phyloP scores from a whole-genome alignment of 2,797 vertebrate species.

The Poeciliopsis gracilis region DNA sequence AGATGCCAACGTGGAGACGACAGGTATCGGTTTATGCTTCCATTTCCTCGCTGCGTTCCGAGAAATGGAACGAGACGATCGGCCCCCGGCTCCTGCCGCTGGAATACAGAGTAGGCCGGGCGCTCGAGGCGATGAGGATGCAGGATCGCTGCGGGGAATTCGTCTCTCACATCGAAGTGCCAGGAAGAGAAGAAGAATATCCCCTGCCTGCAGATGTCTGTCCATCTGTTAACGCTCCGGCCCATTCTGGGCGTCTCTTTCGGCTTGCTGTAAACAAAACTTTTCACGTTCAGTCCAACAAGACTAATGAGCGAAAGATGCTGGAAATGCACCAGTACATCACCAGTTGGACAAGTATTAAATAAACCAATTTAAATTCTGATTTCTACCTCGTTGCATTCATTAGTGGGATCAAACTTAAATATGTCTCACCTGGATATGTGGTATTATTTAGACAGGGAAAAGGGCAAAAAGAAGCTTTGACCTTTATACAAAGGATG shows the following conservation, averaged over 20 bases:
- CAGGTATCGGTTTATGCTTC: conserved; percentile 9
- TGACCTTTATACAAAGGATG: neutral
- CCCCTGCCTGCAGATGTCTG: conserved; percentile 59
- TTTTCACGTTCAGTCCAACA: conserved; percentile 17
- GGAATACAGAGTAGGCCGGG: conserved; percentile 61
- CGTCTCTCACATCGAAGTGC: conserved; percentile 28
- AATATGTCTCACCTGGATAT: neutral
- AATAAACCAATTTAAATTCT: neutral
- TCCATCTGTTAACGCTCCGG: conserved; percentile 56
- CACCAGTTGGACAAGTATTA: neutral
- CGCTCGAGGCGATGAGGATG: conserved; percentile 38
- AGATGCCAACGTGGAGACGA: conserved; percentile 5
- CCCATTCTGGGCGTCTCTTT: conserved; percentile 48
- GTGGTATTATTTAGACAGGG: neutral
- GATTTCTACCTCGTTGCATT: neutral
- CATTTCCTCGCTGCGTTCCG: conserved; percentile 28
- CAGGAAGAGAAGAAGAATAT: conserved; percentile 47
- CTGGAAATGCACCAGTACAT: neutral
- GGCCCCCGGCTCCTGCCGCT: conserved; percentile 46
- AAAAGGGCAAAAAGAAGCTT: neutral
- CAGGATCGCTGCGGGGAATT: conserved; percentile 49
- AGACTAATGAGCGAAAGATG: neutral
- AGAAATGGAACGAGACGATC: conserved; percentile 37
- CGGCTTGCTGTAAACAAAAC: conserved; percentile 42
- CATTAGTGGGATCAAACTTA: neutral